Evolutionary conservation across 2,113 vertebrate genomes (phyloP).

Genomic region (Chascanopsetta lugubris): DNA sequence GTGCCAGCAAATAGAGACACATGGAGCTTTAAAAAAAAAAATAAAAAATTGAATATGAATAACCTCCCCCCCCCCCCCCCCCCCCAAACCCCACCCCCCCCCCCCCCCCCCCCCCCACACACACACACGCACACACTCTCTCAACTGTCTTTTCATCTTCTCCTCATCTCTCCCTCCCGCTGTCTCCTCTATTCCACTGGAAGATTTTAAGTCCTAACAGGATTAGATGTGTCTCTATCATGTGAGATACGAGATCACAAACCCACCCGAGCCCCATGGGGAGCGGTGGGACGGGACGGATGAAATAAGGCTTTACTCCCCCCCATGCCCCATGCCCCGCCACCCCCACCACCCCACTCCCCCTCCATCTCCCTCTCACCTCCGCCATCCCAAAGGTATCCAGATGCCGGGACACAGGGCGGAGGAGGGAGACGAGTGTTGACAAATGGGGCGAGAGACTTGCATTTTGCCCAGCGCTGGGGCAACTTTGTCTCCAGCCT

Average conservation of each 20-base stretch:
- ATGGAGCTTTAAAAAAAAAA: conserved; percentile 15
- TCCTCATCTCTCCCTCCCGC: conserved; percentile 47
- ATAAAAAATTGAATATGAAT: conserved; percentile 4
- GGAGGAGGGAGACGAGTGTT: conserved; percentile 41
- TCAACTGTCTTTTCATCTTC: conserved; percentile 60
- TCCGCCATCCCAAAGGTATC: conserved; percentile 67
- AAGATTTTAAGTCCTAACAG: conserved; percentile 73
- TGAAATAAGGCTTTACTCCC: conserved; percentile 55
- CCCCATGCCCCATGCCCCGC: background rate
- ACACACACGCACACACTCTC: no score
- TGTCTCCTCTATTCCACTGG: conserved; percentile 54
- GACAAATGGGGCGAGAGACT: conserved; percentile 69
- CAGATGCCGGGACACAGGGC: conserved; percentile 59
- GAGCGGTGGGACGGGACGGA: conserved; percentile 53
- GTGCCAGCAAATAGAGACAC: conserved; percentile 39
- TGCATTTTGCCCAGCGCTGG: conserved; percentile 65
- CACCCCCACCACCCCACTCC: conserved; percentile 53
- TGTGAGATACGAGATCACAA: conserved; percentile 76
- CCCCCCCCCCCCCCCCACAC: no score
- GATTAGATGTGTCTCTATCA: conserved; percentile 77
- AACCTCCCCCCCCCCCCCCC: no score
- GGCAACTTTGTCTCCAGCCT: conserved; percentile 45
- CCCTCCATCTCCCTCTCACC: conserved; percentile 11
- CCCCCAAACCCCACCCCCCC: no score
- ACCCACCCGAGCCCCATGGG: conserved; percentile 59